These are phyloP conservation scores for Unio pictorum DNA, from an alignment of 2,888 invertebrate species.

Conservation along the genomic window DNA sequence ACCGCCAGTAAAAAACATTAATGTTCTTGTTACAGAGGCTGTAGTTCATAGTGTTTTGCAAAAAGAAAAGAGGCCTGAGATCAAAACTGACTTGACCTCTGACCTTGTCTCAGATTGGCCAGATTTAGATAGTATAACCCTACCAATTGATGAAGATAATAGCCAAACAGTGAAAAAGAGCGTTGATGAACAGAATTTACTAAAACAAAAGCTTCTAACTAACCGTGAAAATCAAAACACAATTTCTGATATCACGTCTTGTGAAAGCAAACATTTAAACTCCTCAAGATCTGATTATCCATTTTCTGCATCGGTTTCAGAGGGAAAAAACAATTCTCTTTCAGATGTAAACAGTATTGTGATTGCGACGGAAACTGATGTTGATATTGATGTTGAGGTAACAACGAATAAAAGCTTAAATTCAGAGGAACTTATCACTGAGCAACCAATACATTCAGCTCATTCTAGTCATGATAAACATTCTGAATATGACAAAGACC, in stretches of 20 bases:
- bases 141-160: conserved; percentile 5
- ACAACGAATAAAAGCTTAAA: no score
- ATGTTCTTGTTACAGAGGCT: background rate
- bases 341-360: no score
- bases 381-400: no score
- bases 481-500: conserved; percentile 6
- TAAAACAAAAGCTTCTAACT: conserved; percentile 10
- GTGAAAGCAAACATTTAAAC: no score
- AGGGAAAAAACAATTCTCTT: no score
- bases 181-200: conserved; percentile 2
- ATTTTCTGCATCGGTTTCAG: no score
- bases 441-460: no score
- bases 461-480: no score
- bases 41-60: background rate
- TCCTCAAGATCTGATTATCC: no score
- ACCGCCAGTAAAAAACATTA: background rate
- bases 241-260: no score
- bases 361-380: no score
- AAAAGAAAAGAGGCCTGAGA: background rate
- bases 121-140: conserved; percentile 24
- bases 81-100: background rate
- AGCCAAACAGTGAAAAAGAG: conserved; percentile 3
- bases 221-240: background rate
- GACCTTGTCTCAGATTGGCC: conserved; percentile 26
- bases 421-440: no score